Evolutionary conservation across 2,797 vertebrate species (phyloP).

Genomic region (Dendrocincla fuliginosa): DNA sequence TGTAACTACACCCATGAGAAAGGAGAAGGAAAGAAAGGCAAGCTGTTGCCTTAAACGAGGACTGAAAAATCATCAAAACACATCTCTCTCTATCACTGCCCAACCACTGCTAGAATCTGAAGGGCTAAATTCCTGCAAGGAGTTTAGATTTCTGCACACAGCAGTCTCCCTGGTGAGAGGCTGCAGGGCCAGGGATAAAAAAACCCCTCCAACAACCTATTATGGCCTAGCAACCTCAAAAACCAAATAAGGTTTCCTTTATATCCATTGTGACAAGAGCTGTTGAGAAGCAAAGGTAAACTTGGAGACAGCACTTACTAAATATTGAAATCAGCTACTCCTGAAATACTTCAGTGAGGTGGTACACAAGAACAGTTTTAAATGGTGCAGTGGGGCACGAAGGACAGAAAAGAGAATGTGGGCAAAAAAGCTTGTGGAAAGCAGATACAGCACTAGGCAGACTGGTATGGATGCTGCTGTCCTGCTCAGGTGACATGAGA

Average conservation of each 20-base stretch:
- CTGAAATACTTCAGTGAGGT: neutral
- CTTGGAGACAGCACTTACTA: neutral
- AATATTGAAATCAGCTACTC: neutral
- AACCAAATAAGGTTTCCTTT: neutral
- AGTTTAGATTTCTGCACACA: neutral
- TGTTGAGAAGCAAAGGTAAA: neutral
- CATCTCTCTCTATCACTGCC: neutral
- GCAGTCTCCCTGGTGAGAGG: neutral
- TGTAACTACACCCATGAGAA: neutral
- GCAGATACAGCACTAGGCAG: neutral
- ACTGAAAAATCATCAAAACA: neutral
- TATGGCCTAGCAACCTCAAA: neutral
- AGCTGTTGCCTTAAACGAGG: neutral
- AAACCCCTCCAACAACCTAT: neutral
- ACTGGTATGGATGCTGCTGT: neutral
- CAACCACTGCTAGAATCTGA: neutral
- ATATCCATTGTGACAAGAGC: neutral
- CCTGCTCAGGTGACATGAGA: neutral
- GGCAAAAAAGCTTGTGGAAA: neutral
- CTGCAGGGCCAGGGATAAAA: accelerated
- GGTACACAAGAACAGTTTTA: neutral
- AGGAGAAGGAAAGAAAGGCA: neutral
- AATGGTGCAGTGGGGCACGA: neutral
- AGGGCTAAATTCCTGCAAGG: neutral
- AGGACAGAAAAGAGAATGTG: neutral